Evolutionary conservation across 2,797 vertebrate species (phyloP).

Genomic region (Fringilla coelebs): DNA sequence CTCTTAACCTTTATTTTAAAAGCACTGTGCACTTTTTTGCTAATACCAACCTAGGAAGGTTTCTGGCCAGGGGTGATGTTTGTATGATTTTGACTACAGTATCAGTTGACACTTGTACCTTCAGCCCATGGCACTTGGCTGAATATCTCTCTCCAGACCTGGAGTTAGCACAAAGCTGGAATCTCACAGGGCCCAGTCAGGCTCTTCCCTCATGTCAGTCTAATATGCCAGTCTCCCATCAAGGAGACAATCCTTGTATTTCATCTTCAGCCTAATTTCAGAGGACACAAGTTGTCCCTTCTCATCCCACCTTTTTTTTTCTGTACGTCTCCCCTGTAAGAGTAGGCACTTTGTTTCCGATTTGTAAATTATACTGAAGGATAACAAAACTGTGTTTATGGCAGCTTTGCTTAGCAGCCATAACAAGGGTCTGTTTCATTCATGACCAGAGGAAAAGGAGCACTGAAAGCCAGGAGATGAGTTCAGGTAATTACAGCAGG

Average conservation of each 20-base stretch:
- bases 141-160: accelerated
- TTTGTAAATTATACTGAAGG: background rate
- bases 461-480: background rate
- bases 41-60: background rate
- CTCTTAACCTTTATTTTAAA: background rate
- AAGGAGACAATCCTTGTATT: background rate
- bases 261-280: background rate
- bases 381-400: background rate
- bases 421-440: background rate
- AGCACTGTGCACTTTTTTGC: background rate
- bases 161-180: accelerated
- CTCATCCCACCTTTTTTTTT: background rate
- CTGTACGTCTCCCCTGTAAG: background rate
- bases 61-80: background rate
- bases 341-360: background rate
- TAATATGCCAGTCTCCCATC: background rate
- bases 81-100: background rate
- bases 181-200: background rate
- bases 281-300: accelerated
- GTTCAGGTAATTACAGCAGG: background rate
- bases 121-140: accelerated
- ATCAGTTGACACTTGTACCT: background rate
- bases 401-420: background rate
- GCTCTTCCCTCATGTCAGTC: background rate
- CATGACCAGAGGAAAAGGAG: background rate